phyloP scores from a whole-genome alignment of 2,797 vertebrate genomes.

The Acrocephalus scirpaceus region DNA sequence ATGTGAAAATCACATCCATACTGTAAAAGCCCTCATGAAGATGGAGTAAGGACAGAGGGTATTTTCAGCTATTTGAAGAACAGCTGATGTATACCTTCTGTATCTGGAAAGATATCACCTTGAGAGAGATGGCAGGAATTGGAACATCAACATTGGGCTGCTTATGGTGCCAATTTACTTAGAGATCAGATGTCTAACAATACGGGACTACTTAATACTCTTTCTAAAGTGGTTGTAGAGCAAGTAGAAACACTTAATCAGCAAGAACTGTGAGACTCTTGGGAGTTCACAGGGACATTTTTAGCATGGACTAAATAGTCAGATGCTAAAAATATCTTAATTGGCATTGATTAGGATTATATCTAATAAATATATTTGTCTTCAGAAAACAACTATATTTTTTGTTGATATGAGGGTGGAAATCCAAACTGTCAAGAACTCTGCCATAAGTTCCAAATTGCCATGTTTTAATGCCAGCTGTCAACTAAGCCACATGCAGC shows the following conservation, averaged over 20 bases:
- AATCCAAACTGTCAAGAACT: neutral
- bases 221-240: neutral
- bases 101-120: neutral
- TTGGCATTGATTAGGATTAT: neutral
- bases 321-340: neutral
- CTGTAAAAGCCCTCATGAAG: neutral
- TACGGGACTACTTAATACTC: neutral
- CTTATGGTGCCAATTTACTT: neutral
- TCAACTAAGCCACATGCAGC: rapidly evolving
- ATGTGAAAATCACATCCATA: neutral
- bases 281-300: neutral
- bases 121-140: neutral
- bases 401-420: neutral
- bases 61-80: neutral
- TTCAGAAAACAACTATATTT: neutral
- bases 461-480: neutral
- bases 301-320: neutral
- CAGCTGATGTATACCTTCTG: neutral
- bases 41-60: neutral
- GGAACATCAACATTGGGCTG: neutral
- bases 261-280: neutral
- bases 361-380: neutral
- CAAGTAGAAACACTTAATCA: neutral
- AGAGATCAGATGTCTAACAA: neutral
- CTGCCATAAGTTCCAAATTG: neutral